Evolutionary conservation across 1,140 invertebrate genomes (phyloP).

Genomic region (Campoletis sonorensis): DNA sequence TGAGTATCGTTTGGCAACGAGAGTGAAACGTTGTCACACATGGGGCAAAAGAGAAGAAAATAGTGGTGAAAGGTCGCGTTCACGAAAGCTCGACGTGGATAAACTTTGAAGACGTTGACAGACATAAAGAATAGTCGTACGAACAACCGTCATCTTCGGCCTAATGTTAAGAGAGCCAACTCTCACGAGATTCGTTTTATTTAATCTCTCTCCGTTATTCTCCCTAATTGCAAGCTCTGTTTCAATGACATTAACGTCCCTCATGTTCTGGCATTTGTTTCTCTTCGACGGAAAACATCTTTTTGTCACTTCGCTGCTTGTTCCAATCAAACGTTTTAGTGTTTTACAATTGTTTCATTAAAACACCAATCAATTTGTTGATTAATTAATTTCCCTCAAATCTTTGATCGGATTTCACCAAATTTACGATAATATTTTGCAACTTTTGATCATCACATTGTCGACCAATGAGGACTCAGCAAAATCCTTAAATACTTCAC

Average conservation of each 20-base stretch:
- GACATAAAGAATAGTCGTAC: background rate
- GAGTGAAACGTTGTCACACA: background rate
- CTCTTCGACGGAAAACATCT: too few species aligned
- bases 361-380: too few species aligned
- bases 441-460: background rate
- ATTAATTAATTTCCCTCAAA: too few species aligned
- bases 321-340: too few species aligned
- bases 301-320: too few species aligned
- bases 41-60: background rate
- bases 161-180: background rate
- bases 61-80: slow-evolving; percentile 8
- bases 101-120: background rate
- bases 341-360: too few species aligned
- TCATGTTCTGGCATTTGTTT: too few species aligned
- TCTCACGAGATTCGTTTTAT: background rate
- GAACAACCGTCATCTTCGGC: background rate
- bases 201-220: background rate
- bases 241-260: too few species aligned
- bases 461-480: too few species aligned
- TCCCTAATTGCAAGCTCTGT: too few species aligned
- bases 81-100: background rate
- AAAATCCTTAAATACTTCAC: background rate
- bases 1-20: slow-evolving; percentile 3
- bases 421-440: too few species aligned
- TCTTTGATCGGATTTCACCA: too few species aligned